A percentile compares a stretch with the other conserved stretches of the same genome.
Conservation (phyloP, 2,888 invertebrate species). For the Noctua fimbriata region DNA sequence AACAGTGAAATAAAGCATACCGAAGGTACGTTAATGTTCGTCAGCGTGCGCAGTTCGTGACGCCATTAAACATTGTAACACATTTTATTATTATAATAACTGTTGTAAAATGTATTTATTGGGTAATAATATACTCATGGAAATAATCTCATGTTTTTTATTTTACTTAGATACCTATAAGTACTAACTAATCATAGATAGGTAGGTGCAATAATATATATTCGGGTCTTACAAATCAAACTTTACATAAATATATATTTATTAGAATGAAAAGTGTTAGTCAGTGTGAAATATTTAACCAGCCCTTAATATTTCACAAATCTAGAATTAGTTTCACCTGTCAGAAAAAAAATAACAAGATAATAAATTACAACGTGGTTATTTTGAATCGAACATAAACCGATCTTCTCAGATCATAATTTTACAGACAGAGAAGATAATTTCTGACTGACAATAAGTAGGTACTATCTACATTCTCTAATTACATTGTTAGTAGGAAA, state of each 20-base stretch:
- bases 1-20: conserved; percentile 73
- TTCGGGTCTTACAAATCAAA: neutral
- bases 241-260: neutral
- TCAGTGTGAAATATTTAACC: conserved; percentile 77
- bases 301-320: conserved; percentile 80
- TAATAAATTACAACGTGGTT: neutral
- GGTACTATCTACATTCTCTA: conserved; percentile 30
- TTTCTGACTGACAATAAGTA: conserved; percentile 10
- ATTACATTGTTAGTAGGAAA: conserved; percentile 28
- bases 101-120: conserved; percentile 90
- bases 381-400: neutral
- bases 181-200: conserved; percentile 26
- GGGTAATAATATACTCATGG: conserved; percentile 85
- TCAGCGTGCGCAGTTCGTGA: conserved; percentile 73
- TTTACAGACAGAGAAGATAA: conserved; percentile 2
- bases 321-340: neutral
- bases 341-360: neutral
- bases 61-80: conserved; percentile 76
- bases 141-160: conserved; percentile 73
- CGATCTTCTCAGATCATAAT: neutral
- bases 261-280: neutral
- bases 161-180: conserved; percentile 59
- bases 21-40: conserved; percentile 68
- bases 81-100: conserved; percentile 82
- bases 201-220: neutral